Base-by-base conservation (phyloP, 2,888 invertebrate genomes). In the Scaptomyza flava region DNA sequence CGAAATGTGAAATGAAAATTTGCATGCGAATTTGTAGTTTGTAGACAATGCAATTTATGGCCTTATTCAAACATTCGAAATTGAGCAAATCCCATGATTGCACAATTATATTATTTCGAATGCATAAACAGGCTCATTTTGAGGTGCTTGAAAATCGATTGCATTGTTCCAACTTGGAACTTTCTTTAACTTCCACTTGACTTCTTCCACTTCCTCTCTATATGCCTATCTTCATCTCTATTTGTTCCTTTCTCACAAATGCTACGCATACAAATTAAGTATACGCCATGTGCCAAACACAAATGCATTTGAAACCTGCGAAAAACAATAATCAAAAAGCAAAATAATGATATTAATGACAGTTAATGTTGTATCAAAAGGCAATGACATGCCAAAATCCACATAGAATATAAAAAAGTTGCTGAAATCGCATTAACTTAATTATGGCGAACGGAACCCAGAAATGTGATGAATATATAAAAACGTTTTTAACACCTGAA, bases 1-100 rank as follows among this genome's bases (percentile, higher is more conserved):
- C 27, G n/a, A 65, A 65, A 67, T 42, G 47, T 43, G 41, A 33
- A 38, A 68, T 65, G 50, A 52, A 77, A 77, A 72, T 63, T 58
- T 61, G 57, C 64, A 77, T 63, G 65, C 36, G 34, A 67, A 46
- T 75, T 5, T 36, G 51, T n/a, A n/a, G n/a, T 31, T 36, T 17
- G 17, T 42, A 56, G 33, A 75, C 70, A 75, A 74, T 73, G 79
- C 57, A 71, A 76, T 60, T 72, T 60, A 41, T 72, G 53, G 51
- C 43, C 46, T 11, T 48, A 68, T 59, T 34, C 47, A 52, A 54
- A 36, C 41, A 45, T 45, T 47, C 33, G 45, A 60, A 71, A 67
- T 27, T 27, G 27, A 27, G 5, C 27, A 27, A 27, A 51, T 51
- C 20, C 38, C 12, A 50, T 53, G 38, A 50, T 63, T 42, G 33